These are phyloP conservation scores for Eupithecia exiguata DNA, from an alignment of 2,888 invertebrate genomes.

Conservation along the genomic window DNA sequence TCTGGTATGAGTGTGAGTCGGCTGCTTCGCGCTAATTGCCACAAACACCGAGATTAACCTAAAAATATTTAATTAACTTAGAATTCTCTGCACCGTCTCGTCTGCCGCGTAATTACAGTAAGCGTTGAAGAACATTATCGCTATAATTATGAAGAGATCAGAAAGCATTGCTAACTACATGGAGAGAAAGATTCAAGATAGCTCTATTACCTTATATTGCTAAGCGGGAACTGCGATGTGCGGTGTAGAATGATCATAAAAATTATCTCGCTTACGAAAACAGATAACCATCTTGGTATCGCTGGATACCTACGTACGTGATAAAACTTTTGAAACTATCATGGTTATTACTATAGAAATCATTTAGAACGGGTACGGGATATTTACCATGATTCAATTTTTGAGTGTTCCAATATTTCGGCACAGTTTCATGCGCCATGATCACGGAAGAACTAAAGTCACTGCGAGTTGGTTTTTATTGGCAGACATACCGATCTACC, in stretches of 20 bases:
- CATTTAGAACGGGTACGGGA: no score
- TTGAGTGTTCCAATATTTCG: no score
- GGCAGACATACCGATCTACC: no score
- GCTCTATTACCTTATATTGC: conserved; percentile 43
- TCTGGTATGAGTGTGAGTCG: conserved; percentile 57
- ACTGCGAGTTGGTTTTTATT: no score
- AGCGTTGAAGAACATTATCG: conserved; percentile 54
- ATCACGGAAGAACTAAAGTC: no score
- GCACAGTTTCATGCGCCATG: no score
- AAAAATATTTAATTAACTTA: conserved; percentile 65
- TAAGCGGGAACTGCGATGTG: conserved; percentile 4
- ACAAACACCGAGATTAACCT: conserved; percentile 64
- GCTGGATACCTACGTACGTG: not conserved
- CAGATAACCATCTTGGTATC: not conserved
- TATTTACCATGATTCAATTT: no score
- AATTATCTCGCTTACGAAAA: conserved; percentile 4
- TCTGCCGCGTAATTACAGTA: conserved; percentile 49
- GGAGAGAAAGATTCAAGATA: conserved; percentile 45
- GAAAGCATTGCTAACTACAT: conserved; percentile 58
- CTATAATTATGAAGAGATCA: conserved; percentile 59
- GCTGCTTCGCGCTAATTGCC: conserved; percentile 66
- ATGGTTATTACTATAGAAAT: no score
- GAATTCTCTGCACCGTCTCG: conserved; percentile 51
- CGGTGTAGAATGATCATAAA: conserved; percentile 7
- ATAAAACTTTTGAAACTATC: no score